Evolutionary conservation across 1,140 invertebrate genomes (phyloP).

Genomic region (Macrotrachela quadricornifera): DNA sequence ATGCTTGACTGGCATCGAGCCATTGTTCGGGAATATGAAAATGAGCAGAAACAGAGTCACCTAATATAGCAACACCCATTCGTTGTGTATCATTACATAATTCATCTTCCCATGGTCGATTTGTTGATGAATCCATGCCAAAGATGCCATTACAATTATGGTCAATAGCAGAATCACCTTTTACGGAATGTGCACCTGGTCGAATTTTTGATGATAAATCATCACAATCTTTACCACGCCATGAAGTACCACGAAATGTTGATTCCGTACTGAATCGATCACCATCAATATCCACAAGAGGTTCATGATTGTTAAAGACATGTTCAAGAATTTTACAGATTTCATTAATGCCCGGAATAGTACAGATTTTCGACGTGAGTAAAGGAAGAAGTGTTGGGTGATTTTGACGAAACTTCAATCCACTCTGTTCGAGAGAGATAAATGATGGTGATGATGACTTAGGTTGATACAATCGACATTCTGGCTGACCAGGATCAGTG

Average conservation of each 20-base stretch:
- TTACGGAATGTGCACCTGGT: constrained; percentile 25
- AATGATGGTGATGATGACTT: too few relatives aligned
- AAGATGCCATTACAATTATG: constrained; percentile 36
- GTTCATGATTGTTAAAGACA: constrained; percentile 15
- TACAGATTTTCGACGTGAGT: too few relatives aligned
- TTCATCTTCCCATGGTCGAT: constrained; percentile 26
- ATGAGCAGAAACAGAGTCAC: constrained; percentile 36
- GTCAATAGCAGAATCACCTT: constrained; percentile 22
- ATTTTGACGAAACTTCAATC: too few relatives aligned
- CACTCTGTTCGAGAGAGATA: too few relatives aligned
- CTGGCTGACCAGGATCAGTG: constrained; percentile 11
- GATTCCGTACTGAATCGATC: constrained; percentile 20
- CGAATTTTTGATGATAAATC: constrained; percentile 23
- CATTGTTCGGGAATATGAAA: constrained; percentile 34
- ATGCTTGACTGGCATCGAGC: constrained; percentile 16
- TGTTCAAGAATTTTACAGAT: constrained; percentile 8
- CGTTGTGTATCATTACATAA: constrained; percentile 24
- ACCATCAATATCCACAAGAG: constrained; percentile 17
- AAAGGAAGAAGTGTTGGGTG: too few relatives aligned
- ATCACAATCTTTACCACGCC: constrained; percentile 34
- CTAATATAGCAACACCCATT: constrained; percentile 30
- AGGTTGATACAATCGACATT: constrained; percentile 12
- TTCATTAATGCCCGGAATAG: too few relatives aligned
- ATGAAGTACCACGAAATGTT: constrained; percentile 29
- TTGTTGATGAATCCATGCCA: constrained; percentile 20